Evolutionary conservation across 2,797 vertebrate species (phyloP).

Genomic region (Sebastes variabilis): DNA sequence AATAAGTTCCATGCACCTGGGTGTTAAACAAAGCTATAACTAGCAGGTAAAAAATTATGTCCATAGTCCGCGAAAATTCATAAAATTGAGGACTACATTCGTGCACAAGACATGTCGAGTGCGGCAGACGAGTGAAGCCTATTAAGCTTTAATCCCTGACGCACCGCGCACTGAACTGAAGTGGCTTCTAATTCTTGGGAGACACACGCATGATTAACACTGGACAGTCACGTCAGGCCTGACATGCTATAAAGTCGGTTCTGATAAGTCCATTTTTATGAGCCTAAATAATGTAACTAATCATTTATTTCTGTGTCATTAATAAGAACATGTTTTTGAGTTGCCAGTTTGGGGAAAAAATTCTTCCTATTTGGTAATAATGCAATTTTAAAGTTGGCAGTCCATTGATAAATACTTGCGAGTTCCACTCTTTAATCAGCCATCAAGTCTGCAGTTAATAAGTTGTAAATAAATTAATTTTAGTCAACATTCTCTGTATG

Average conservation of each 20-base stretch:
- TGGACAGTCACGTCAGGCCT: conserved; percentile 13
- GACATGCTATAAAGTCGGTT: background rate
- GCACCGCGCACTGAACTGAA: conserved; percentile 33
- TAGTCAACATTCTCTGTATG: background rate
- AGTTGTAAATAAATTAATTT: background rate
- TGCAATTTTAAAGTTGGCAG: background rate
- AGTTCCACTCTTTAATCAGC: background rate
- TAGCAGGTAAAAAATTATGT: conserved; percentile 77
- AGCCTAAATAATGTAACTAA: background rate
- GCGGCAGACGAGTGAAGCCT: conserved; percentile 66
- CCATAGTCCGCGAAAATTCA: conserved; percentile 86
- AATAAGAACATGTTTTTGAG: background rate
- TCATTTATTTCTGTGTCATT: background rate
- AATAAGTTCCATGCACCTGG: conserved; percentile 49
- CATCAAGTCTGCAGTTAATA: background rate
- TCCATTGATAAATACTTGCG: background rate
- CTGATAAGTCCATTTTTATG: background rate
- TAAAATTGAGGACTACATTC: conserved; percentile 64
- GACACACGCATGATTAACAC: conserved; percentile 45
- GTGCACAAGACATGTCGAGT: conserved; percentile 78
- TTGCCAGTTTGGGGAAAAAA: background rate
- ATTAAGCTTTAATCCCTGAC: conserved; percentile 77
- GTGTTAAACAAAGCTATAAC: conserved; percentile 77
- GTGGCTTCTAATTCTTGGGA: conserved; percentile 55
- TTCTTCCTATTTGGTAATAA: background rate